Evolutionary conservation across 2,888 invertebrate genomes (phyloP), one percentile per base, ranked within the genome.

Genomic region (Leptopterna dolabrata): DNA sequence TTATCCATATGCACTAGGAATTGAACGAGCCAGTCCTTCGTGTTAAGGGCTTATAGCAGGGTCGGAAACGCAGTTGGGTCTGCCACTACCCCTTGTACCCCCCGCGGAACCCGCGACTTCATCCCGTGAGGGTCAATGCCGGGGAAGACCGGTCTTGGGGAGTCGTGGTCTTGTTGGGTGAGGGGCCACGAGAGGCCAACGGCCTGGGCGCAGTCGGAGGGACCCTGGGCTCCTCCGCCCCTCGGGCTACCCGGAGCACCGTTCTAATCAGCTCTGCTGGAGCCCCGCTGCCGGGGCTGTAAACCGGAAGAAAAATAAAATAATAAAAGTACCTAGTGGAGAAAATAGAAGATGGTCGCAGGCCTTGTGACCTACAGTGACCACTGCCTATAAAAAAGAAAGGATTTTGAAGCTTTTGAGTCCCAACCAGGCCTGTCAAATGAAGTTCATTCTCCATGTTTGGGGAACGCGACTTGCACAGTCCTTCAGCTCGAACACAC

Each of bases 101-200:
- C 27, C 30, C 63, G 63, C 55, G 55, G 71, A 36, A 27, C 36
- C 71, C 29, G 51, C 47, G 51, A 78, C 43, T 63, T 51, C 55
- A 55, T 55, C 51, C 30, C 7, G n/a, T 70, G 73, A 73, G 47
- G 85, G 85, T 85, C 85, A 85, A 73, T 85, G 85, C 45, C 45
- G 84, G 45, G 84, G 36, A 70, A 63, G 85, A 85, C 85, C 85
- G 85, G 85, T 85, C 85, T 85, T 84, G 47, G 55, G 30, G 76
- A n/a, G 43, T 73, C 73, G 73, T 73, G 73, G n/a, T 36, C 73
- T 47, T 85, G 73, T 73, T 85, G 73, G 85, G 73, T 30, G 63
- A 47, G 85, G 83, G 81, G 85, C 43, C 85, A 85, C 30, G 73
- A 71, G 85, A 85, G 85, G 85, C 85, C 85, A 85, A 76, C 85